These are phyloP conservation scores for Peucedramus taeniatus DNA, from an alignment of 2,113 vertebrate genomes.

Conservation along the genomic window DNA sequence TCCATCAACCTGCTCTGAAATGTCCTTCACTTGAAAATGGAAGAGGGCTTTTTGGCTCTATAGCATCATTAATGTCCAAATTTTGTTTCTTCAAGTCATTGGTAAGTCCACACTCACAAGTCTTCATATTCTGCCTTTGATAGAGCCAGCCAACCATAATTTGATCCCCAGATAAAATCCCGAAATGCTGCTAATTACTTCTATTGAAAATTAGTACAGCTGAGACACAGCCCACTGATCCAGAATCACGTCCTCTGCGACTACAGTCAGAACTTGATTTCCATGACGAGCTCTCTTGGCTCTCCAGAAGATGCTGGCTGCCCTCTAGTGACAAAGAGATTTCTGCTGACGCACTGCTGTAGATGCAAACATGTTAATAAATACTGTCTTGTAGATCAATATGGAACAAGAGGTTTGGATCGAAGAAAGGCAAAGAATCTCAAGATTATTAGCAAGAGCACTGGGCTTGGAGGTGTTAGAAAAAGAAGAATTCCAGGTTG, in stretches of 20 bases:
- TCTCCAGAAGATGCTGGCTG: slow-evolving; percentile 76
- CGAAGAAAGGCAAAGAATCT: background rate
- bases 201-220: slow-evolving; percentile 59
- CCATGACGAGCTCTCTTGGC: background rate
- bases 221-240: slow-evolving; percentile 59
- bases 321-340: slow-evolving; percentile 80
- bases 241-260: slow-evolving; percentile 39
- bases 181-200: slow-evolving; percentile 49
- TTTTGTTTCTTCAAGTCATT: background rate
- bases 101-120: background rate
- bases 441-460: background rate
- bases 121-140: background rate
- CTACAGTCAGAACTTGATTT: slow-evolving; percentile 18
- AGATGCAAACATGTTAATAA: slow-evolving; percentile 39
- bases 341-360: slow-evolving; percentile 4
- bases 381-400: background rate
- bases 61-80: background rate
- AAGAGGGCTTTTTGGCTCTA: background rate
- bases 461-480: background rate
- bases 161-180: slow-evolving; percentile 50
- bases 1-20: background rate
- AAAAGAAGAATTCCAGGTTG: background rate
- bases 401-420: background rate
- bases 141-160: background rate
- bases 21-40: background rate